Evolutionary conservation across 2,113 vertebrate genomes (phyloP), one percentile per base, ranked within the genome.

Genomic region (Oostethus manadensis): DNA sequence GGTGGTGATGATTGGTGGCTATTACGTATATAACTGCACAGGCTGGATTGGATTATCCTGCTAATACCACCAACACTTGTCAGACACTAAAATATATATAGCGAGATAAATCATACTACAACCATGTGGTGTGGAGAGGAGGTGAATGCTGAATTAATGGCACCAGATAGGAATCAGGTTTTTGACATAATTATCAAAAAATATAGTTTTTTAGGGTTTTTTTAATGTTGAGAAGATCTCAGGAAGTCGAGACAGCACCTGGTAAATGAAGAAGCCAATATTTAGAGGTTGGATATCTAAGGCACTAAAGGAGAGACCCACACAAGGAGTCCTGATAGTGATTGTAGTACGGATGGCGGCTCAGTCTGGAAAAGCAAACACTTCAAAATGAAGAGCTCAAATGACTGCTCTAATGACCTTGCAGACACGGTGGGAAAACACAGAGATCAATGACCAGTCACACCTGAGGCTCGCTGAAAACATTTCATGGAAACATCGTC

Each of bases 301-400:
- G 49, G 57, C n/a, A 68, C 66, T 58, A 60, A 64, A 58, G 61
- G 42, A 62, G 26, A 65, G 54, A 62, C 47, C 38, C 50, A 64
- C 23, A 42, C 47, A 73, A 44, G 35, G 51, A 54, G 60, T 71
- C 29, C 45, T 69, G 80, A 76, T 75, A 76, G 48, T 56, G 78
- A 79, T 77, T 68, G 48, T 62, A 72, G 64, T 66, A 65, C 66
- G 70, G 58, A 78, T 74, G 82, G 71, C 69, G 79, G 69, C 72
- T 78, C 51, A 71, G 65, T 60, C 61, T 75, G 72, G 73, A 85
- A 90, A 89, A 89, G 79, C 85, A 88, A 91, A 90, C 82, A 87
- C 67, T 84, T 80, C 62, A 80, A 88, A 90, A 85, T 86, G 74
- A 91, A 76, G 72, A 87, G 79, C 83, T 89, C 86, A 78, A 81